Evolutionary conservation across 2,797 vertebrate genomes (phyloP), one percentile per base, ranked within the genome.

Genomic region (Lagorchestes hirsutus): DNA sequence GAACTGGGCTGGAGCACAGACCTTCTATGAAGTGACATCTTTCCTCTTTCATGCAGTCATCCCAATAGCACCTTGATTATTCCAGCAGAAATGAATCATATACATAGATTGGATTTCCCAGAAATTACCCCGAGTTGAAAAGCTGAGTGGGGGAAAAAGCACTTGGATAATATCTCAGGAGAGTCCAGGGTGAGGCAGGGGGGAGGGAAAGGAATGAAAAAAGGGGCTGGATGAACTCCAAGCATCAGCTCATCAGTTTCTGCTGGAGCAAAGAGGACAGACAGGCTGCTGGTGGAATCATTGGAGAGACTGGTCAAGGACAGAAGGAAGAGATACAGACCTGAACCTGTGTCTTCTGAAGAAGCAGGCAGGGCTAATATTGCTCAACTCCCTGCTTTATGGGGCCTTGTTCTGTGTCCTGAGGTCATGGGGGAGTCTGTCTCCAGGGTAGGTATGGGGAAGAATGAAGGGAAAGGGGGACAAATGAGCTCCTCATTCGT

Each of bases 371-470:
- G 74, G 93, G 94, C 9, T 31, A 54, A 55, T 8, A 22, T 55
- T 95, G 3, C 10, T 31, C 3, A 29, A 0, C 90, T 59, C 31
- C n/a, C 46, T 0, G 0, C 1, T 46, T 5, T 0, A 0, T 90
- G 57, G 34, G 50, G 24, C 24, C 62, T 8, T 12, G 58, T 29
- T 46, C 1, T 18, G 24, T 91, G 14, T n/a, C 54, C n/a, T 18
- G 0, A 55, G 12, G 24, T n/a, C 31, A 24, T 0, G 14, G 54
- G 31, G 12, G 90, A 92, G 57, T 14, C 54, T 56, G 91, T 82
- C 13, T 22, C 90, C 29, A 18, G 5, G 40, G 67, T 55, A 14
- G 54, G 4, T 3, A 2, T 46, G 57, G 56, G 52, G 54, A 92
- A 74, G 54, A 10, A 31, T n/a, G n/a, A n/a, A 90, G 52, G 90